These are phyloP conservation scores for Drosophila micromelanica DNA, from an alignment of 1,140 invertebrate species.

Conservation along the genomic window DNA sequence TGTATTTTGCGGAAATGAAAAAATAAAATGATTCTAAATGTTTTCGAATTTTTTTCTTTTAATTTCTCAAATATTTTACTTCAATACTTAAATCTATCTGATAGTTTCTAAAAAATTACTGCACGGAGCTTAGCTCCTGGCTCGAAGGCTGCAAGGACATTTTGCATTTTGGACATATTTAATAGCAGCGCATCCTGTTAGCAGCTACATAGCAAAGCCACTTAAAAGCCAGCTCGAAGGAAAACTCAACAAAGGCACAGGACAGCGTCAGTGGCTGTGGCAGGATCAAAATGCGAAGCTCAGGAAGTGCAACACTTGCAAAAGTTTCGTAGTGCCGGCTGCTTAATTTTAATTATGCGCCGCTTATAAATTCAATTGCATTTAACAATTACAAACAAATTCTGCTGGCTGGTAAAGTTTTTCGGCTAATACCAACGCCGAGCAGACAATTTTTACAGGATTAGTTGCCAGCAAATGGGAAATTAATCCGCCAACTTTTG, in stretches of 20 bases:
- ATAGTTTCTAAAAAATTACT: not conserved
- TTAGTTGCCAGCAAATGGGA: constrained; percentile 65
- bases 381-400: constrained; percentile 77
- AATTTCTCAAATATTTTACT: too few relatives aligned
- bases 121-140: not conserved
- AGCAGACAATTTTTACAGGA: constrained; percentile 65
- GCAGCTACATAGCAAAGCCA: not conserved
- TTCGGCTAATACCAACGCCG: constrained; percentile 4
- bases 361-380: constrained; percentile 81
- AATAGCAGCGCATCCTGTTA: constrained; percentile 17
- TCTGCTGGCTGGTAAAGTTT: constrained; percentile 53
- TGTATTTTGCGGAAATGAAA: too few relatives aligned
- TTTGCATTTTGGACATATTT: constrained; percentile 17
- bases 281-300: constrained; percentile 23
- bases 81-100: not conserved
- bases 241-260: constrained; percentile 34
- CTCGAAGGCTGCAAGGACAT: not conserved
- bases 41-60: too few relatives aligned
- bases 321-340: constrained; percentile 67
- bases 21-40: too few relatives aligned
- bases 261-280: not conserved
- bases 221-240: constrained; percentile 53
- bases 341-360: constrained; percentile 80
- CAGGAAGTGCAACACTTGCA: constrained; percentile 68
- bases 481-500: constrained; percentile 68